Evolutionary conservation across 2,113 vertebrate genomes (phyloP), one percentile per base, ranked within the genome.

Genomic region (Gasterosteus aculeatus): DNA sequence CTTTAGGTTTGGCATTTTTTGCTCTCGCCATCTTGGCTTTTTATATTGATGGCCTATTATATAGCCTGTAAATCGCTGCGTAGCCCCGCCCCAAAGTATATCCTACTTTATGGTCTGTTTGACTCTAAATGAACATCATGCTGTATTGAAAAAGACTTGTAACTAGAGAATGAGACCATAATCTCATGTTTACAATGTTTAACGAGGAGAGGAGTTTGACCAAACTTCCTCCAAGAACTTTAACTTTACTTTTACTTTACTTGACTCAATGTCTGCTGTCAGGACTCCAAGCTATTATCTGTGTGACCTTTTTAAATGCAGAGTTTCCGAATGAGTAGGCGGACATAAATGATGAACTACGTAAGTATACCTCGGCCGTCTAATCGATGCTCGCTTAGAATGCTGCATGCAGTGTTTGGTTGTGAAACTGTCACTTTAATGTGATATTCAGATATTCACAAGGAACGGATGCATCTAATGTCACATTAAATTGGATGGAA

Each of bases 391-490:
- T 49, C 54, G 12, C 61, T 79, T 75, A 49, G 70, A 71, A 76
- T 42, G 68, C 82, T 29, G 56, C 35, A 7, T 31, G 0, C 54
- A 12, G 2, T 19, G 38, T 73, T 70, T n/a, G n/a, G 41, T 54
- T 49, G 57, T 72, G 38, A 80, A 78, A 62, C 66, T 72, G 51
- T 59, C 29, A 15, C 62, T 69, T 82, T 59, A 75, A 22, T 62
- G 46, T 22, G 47, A 69, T 33, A 74, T 86, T 70, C 22, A 82
- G 69, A 69, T 75, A 82, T 85, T 78, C 68, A 84, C 66, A 74
- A 80, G 84, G 72, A 65, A 66, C 46, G 10, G 54, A 83, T 78
- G 71, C 35, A 53, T 72, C 62, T 47, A n/a, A 67, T 22, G 33
- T n/a, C 62, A 54, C 66, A 38, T 84, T 18, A 0, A 65, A 75